These are phyloP conservation scores for Dicrostonyx torquatus DNA, from an alignment of 2,797 vertebrate species.

Conservation along the genomic window DNA sequence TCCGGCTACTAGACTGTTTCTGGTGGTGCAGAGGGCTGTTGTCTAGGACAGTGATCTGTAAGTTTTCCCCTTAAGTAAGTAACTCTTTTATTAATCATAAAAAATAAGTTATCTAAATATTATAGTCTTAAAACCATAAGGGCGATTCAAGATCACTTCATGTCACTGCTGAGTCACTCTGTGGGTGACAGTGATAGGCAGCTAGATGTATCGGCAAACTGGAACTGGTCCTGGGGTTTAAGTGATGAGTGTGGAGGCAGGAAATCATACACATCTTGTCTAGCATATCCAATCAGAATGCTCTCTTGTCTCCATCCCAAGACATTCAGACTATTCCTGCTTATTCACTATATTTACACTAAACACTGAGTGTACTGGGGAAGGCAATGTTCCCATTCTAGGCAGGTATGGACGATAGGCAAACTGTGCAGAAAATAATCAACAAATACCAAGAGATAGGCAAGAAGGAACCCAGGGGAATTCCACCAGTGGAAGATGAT, in stretches of 20 bases:
- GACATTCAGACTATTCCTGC: background rate
- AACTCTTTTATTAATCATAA: too few species aligned
- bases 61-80: too few species aligned
- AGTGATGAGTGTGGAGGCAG: background rate
- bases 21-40: too few species aligned
- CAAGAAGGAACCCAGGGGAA: background rate
- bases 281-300: background rate
- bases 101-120: constrained; percentile 20
- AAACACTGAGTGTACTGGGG: background rate
- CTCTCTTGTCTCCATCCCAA: background rate
- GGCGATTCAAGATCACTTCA: background rate
- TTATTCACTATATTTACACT: background rate
- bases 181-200: background rate
- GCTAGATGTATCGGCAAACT: background rate
- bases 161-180: background rate
- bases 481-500: background rate
- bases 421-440: background rate
- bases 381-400: background rate
- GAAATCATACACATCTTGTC: background rate
- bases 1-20: too few species aligned
- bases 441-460: background rate
- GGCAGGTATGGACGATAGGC: background rate
- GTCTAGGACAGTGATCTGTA: too few species aligned
- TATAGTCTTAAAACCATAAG: background rate
- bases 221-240: background rate